These are phyloP conservation scores for Malthinus seriepunctatus DNA, from an alignment of 2,888 invertebrate genomes.

Conservation along the genomic window DNA sequence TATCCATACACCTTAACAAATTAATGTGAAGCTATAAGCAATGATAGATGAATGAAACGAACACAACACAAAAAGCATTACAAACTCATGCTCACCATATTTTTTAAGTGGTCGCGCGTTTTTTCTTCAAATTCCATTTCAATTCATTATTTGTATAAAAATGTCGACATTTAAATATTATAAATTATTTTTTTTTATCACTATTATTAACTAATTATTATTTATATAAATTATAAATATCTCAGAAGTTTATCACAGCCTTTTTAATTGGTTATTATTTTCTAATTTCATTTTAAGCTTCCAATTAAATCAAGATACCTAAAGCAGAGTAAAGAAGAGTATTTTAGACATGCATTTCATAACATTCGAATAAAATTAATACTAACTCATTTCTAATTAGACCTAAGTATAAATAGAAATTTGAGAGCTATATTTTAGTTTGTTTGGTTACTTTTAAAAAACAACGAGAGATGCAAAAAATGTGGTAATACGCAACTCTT, in stretches of 20 bases:
- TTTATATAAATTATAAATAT: constrained; percentile 12
- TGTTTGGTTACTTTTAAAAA: too few relatives aligned
- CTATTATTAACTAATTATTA: constrained; percentile 9
- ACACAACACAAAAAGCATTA: constrained; percentile 1
- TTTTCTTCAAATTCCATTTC: constrained; percentile 44
- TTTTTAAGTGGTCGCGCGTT: constrained; percentile 26
- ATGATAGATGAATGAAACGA: too few relatives aligned
- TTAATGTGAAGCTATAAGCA: too few relatives aligned
- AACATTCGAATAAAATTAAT: too few relatives aligned
- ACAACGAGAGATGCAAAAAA: too few relatives aligned
- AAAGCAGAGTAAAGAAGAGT: constrained; percentile 34
- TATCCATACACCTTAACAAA: too few relatives aligned
- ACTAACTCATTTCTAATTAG: too few relatives aligned
- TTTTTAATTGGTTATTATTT: constrained; percentile 28
- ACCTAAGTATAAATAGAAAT: too few relatives aligned
- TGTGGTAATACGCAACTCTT: too few relatives aligned
- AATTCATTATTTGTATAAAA: constrained; percentile 31
- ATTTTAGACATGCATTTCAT: constrained; percentile 8
- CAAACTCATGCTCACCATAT: constrained; percentile 44
- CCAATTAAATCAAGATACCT: constrained; percentile 37
- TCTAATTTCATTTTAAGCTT: constrained; percentile 26
- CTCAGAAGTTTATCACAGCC: constrained; percentile 42
- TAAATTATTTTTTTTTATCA: constrained; percentile 27
- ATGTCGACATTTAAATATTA: constrained; percentile 16
- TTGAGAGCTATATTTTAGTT: too few relatives aligned